Percentiles rank a stretch among this genome's conserved stretches.
phyloP scores from a whole-genome alignment of 2,797 vertebrate genomes.

The Valencia hispanica region DNA sequence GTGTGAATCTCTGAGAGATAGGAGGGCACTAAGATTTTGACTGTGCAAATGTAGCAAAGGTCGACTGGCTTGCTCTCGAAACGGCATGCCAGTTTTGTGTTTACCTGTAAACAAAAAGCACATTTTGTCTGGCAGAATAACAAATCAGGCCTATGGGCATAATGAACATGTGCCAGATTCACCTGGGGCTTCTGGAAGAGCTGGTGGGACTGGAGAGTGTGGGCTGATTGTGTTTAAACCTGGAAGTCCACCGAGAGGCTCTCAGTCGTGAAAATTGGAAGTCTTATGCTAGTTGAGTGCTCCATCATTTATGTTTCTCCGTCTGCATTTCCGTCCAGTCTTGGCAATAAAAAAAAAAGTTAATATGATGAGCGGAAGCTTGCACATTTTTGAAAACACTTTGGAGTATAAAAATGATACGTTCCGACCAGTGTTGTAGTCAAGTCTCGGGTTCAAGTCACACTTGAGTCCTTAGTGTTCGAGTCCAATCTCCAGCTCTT shows the following conservation, averaged over 20 bases:
- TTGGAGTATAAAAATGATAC: not conserved
- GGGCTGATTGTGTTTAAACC: conserved; percentile 3
- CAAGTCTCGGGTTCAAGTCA: too few relatives aligned
- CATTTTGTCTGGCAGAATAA: conserved; percentile 25
- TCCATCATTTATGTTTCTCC: not conserved
- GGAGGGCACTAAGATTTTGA: conserved; percentile 24
- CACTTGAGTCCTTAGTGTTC: too few relatives aligned
- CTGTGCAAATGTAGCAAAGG: conserved; percentile 38
- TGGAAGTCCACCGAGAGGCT: not conserved
- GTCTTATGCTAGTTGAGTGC: not conserved
- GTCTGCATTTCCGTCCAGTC: not conserved
- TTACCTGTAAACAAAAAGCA: conserved; percentile 13
- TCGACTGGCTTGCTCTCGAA: conserved; percentile 24
- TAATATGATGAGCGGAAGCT: not conserved
- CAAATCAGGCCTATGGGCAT: conserved; percentile 6
- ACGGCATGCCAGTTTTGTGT: conserved; percentile 38
- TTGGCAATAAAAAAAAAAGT: not conserved
- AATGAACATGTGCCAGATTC: not conserved
- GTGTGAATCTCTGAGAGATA: conserved; percentile 19
- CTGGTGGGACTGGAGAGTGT: not conserved
- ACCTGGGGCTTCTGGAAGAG: not conserved
- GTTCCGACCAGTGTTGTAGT: too few relatives aligned
- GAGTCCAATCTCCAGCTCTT: too few relatives aligned
- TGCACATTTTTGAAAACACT: not conserved
- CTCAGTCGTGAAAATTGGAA: not conserved